Conservation (phyloP, 1,140 invertebrate genomes). For the Drosophila busckii region DNA sequence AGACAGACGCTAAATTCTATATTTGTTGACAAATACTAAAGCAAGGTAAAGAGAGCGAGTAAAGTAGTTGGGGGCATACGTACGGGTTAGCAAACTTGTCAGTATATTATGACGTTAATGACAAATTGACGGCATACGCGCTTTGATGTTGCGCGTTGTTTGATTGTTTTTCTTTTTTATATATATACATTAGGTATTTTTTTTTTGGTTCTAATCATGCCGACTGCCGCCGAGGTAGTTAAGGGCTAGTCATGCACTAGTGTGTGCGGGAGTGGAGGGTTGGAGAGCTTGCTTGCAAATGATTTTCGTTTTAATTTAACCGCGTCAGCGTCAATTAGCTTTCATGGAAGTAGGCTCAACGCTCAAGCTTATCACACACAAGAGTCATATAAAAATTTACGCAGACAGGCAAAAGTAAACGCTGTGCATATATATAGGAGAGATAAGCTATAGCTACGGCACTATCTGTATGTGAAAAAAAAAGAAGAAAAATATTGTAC, state of each 20-base stretch:
- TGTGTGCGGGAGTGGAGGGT: constrained; percentile 5
- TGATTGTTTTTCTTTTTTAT: constrained; percentile 74
- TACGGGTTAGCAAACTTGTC: constrained; percentile 61
- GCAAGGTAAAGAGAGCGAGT: neutral
- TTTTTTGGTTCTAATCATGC: constrained; percentile 74
- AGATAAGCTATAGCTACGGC: too few relatives aligned
- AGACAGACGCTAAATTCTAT: constrained; percentile 60
- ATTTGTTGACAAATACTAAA: constrained; percentile 66
- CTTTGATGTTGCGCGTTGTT: constrained; percentile 73
- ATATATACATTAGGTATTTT: too few relatives aligned
- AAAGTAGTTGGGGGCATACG: neutral
- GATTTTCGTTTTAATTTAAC: constrained; percentile 72
- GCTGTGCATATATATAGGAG: too few relatives aligned
- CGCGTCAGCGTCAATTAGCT: constrained; percentile 64
- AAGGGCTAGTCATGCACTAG: constrained; percentile 5
- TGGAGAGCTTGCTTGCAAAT: constrained; percentile 54
- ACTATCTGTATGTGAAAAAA: too few relatives aligned
- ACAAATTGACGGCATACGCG: constrained; percentile 66
- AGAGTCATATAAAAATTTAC: constrained; percentile 63
- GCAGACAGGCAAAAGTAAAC: too few relatives aligned
- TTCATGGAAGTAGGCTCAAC: constrained; percentile 26
- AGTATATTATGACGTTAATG: constrained; percentile 76
- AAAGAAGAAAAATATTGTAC: too few relatives aligned
- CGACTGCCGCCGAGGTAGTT: constrained; percentile 69
- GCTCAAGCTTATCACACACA: constrained; percentile 59